Percentiles rank a stretch among this genome's conserved stretches.
Evolutionary conservation across 2,888 invertebrate genomes (phyloP).

Genomic region (Brassicogethes aeneus): DNA sequence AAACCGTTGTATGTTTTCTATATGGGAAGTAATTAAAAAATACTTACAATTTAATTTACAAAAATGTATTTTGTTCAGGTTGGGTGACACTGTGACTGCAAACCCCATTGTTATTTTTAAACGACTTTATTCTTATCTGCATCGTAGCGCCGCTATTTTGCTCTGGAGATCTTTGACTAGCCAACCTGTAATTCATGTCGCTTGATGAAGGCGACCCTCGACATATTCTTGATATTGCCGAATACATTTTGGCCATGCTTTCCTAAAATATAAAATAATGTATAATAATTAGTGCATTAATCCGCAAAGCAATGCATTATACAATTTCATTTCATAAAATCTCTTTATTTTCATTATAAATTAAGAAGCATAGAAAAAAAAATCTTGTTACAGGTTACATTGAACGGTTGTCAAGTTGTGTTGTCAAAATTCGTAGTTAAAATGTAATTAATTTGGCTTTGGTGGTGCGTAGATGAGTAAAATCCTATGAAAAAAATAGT

Average conservation of each 20-base stretch:
- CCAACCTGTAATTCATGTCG: conserved; percentile 24
- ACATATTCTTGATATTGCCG: conserved; percentile 27
- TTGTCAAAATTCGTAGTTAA: too few species aligned
- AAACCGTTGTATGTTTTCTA: too few species aligned
- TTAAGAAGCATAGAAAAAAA: too few species aligned
- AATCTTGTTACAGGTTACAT: too few species aligned
- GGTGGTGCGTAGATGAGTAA: too few species aligned
- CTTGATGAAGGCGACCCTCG: conserved; percentile 25
- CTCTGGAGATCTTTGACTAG: conserved; percentile 26
- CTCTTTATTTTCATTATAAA: too few species aligned
- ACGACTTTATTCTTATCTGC: conserved; percentile 20
- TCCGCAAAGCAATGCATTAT: too few species aligned
- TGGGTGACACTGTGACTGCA: conserved; percentile 13
- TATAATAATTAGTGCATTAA: too few species aligned
- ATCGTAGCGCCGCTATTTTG: conserved; percentile 18
- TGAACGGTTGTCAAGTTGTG: too few species aligned
- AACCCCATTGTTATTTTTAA: conserved; percentile 13
- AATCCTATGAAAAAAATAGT: too few species aligned
- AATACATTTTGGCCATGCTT: conserved; percentile 38
- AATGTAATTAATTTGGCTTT: too few species aligned
- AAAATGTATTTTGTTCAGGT: conserved; percentile 16
- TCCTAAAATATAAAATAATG: conserved; percentile 36
- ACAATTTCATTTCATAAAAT: too few species aligned
- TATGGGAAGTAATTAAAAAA: not conserved
- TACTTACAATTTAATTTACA: conserved; percentile 14